Conservation (phyloP, 2,888 invertebrate genomes). For the Dryobota labecula region DNA sequence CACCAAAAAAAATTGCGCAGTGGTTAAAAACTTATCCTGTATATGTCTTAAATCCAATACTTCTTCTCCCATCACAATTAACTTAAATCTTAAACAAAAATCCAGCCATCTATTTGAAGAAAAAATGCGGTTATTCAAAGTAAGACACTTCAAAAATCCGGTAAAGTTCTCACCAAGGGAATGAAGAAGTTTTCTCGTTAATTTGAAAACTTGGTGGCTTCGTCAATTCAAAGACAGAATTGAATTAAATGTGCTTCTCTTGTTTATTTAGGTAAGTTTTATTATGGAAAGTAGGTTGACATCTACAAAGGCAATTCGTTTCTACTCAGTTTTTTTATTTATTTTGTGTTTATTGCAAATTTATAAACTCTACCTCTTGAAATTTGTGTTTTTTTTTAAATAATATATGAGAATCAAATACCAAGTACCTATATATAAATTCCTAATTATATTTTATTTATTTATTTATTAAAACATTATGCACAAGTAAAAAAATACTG, state of each 20-base stretch:
- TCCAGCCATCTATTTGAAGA: constrained; percentile 23
- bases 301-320: neutral
- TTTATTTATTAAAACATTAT: no score
- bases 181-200: constrained; percentile 67
- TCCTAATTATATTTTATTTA: no score
- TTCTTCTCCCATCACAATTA: constrained; percentile 5
- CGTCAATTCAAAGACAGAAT: constrained; percentile 53
- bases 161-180: constrained; percentile 37
- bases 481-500: no score
- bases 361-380: neutral
- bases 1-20: no score
- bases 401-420: neutral
- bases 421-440: neutral
- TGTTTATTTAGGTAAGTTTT: constrained; percentile 17
- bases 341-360: neutral
- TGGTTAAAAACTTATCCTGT: no score
- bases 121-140: constrained; percentile 42
- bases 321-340: neutral
- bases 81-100: constrained; percentile 16
- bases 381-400: neutral
- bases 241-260: constrained; percentile 50
- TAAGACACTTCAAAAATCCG: constrained; percentile 23
- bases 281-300: neutral
- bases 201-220: constrained; percentile 61
- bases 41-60: neutral